phyloP scores from a whole-genome alignment of 1,140 invertebrate genomes.

The Zaprionus ghesquierei region DNA sequence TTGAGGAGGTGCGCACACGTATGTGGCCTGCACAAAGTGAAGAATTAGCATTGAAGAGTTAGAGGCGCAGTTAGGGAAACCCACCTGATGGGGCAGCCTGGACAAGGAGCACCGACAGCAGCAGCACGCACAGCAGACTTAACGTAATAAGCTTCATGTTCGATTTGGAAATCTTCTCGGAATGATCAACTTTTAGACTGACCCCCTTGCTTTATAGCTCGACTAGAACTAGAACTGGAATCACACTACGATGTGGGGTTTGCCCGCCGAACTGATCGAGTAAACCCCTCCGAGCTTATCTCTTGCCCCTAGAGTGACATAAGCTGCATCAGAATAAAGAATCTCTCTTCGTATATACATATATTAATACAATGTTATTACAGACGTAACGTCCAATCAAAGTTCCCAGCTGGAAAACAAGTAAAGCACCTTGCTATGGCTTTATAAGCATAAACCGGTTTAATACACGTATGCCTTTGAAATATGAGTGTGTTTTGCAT shows the following conservation, averaged over 20 bases:
- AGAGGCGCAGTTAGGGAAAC: not conserved
- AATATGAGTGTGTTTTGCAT: not conserved
- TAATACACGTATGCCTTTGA: not conserved
- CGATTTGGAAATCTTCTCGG: not conserved
- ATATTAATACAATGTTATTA: not conserved
- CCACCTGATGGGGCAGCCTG: slow-evolving; percentile 22
- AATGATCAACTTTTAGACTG: not conserved
- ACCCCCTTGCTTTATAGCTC: slow-evolving; percentile 3
- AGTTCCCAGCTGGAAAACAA: not conserved
- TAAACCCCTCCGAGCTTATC: not conserved
- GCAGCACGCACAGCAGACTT: slow-evolving; percentile 9
- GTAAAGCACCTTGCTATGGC: not conserved
- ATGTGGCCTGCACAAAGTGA: slow-evolving; percentile 11
- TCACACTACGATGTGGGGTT: not conserved
- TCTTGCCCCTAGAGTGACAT: not conserved
- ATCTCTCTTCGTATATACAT: not conserved
- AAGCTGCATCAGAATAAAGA: not conserved
- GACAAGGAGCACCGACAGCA: slow-evolving; percentile 3
- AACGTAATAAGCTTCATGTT: slow-evolving; percentile 29
- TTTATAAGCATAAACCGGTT: not conserved
- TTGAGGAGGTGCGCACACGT: slow-evolving; percentile 13
- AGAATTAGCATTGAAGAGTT: not conserved
- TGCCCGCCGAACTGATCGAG: not conserved
- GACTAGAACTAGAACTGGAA: not conserved
- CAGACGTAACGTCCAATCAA: not conserved